Evolutionary conservation across 2,113 vertebrate genomes (phyloP).

Genomic region (Talpa occidentalis): DNA sequence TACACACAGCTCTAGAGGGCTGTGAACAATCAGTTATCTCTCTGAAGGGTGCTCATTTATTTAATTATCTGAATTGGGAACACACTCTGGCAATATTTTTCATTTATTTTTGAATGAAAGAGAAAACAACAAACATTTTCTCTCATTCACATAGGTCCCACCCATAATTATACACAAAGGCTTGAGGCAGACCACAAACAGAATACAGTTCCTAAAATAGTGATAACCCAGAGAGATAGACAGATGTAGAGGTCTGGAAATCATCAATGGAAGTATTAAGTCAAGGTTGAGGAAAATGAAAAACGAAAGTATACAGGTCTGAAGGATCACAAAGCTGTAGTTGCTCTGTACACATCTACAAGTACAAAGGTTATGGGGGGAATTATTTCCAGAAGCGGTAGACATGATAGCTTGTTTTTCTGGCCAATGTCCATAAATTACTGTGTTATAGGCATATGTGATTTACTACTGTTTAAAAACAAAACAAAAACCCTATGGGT

Average conservation of each 20-base stretch:
- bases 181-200: background rate
- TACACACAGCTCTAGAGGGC: background rate
- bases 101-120: slow-evolving; percentile 6
- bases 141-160: background rate
- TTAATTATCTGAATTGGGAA: background rate
- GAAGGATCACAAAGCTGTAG: background rate
- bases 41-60: background rate
- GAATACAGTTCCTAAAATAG: slow-evolving; percentile 11
- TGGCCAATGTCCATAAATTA: background rate
- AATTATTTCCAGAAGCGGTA: background rate
- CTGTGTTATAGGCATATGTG: background rate
- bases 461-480: background rate
- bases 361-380: slow-evolving; percentile 19
- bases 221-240: slow-evolving; percentile 15
- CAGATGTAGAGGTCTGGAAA: background rate
- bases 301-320: background rate
- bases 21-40: background rate
- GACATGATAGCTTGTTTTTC: background rate
- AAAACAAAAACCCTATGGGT: background rate
- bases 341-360: background rate
- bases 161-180: slow-evolving; percentile 21
- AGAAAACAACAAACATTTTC: slow-evolving; percentile 15
- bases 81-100: slow-evolving; percentile 17
- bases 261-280: background rate
- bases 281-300: slow-evolving; percentile 10